These are phyloP conservation scores for Phaethornis superciliosus DNA, from an alignment of 2,113 vertebrate species.

Conservation along the genomic window DNA sequence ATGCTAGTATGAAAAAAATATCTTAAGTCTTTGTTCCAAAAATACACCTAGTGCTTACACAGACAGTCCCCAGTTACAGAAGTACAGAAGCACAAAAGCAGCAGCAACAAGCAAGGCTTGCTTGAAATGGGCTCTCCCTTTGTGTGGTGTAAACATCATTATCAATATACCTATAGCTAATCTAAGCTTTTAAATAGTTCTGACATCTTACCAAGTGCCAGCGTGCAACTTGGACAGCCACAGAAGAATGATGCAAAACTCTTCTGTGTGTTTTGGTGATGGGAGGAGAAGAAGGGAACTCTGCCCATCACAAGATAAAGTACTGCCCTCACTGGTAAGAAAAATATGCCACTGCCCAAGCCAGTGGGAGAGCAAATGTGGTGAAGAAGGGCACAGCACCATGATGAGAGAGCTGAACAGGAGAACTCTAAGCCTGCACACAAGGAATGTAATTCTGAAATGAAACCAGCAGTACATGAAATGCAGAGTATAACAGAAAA, in stretches of 20 bases:
- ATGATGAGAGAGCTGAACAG: not conserved
- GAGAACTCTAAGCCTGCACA: not conserved
- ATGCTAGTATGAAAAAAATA: not conserved
- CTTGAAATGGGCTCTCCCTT: not conserved
- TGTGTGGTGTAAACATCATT: not conserved
- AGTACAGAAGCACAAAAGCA: not conserved
- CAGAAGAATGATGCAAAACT: not conserved
- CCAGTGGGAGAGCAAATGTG: not conserved
- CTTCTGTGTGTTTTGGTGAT: not conserved
- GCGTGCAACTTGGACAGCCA: not conserved
- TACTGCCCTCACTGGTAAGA: not conserved
- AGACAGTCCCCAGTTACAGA: not conserved
- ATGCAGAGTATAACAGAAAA: constrained; percentile 5
- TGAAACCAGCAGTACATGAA: not conserved
- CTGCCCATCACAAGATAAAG: not conserved
- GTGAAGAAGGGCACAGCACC: not conserved
- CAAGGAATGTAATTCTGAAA: not conserved
- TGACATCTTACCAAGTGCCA: not conserved
- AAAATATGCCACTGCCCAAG: not conserved
- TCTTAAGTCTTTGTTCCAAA: not conserved
- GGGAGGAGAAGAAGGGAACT: not conserved
- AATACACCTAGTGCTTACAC: not conserved
- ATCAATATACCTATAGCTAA: not conserved
- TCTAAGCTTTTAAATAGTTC: not conserved
- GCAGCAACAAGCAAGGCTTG: not conserved